phyloP scores from a whole-genome alignment of 2,797 vertebrate species.

The Spheniscus humboldti region DNA sequence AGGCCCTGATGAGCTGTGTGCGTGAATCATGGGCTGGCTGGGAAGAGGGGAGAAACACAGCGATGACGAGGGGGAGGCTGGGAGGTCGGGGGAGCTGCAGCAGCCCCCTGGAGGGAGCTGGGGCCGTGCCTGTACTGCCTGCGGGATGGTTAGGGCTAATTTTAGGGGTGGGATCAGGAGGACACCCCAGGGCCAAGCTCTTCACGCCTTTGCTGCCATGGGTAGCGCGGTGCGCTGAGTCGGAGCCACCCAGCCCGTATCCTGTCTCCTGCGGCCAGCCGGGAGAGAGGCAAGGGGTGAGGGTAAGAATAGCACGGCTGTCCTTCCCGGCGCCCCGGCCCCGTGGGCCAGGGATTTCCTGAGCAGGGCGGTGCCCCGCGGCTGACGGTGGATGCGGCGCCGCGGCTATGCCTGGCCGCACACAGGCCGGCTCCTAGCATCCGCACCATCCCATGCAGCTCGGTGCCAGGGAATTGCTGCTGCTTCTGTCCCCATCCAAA shows the following conservation, averaged over 20 bases:
- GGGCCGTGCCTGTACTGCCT: fast-evolving
- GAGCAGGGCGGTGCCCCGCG: neutral
- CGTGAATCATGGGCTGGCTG: slow-evolving; percentile 10
- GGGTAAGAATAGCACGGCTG: neutral
- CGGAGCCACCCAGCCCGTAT: neutral
- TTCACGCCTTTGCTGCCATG: neutral
- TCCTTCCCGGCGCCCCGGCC: neutral
- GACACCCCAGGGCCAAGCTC: neutral
- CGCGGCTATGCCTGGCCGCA: fast-evolving
- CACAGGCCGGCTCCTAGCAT: neutral
- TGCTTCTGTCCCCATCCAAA: fast-evolving
- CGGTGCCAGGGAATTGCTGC: fast-evolving
- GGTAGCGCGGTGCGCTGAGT: fast-evolving
- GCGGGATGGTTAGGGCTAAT: fast-evolving
- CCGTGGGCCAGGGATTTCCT: neutral
- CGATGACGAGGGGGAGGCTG: neutral
- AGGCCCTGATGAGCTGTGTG: neutral
- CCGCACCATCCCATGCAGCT: fast-evolving
- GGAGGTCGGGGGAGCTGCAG: neutral
- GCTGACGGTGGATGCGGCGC: neutral
- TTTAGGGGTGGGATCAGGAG: neutral
- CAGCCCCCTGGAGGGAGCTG: neutral
- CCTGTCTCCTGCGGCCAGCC: neutral
- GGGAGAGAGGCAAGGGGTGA: neutral
- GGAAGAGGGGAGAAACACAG: neutral